Evolutionary conservation across 2,888 invertebrate species (phyloP), one percentile per base, ranked within the genome.

Genomic region (Dryadula phaetusa): DNA sequence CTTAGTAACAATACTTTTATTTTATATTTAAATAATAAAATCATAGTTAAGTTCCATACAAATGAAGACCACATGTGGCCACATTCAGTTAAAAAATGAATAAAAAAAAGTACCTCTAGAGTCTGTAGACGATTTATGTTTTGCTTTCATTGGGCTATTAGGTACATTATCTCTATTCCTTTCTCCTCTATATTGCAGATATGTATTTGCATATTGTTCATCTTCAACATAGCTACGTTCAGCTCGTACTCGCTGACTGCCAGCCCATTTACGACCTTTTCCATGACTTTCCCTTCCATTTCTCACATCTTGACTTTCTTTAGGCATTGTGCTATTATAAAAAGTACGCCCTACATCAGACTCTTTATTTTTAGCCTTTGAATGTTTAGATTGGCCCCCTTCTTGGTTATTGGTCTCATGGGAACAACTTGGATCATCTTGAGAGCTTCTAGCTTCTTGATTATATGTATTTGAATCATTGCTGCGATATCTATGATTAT

Each of bases 141-240:
- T 86, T 62, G 72, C 78, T 71, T 80, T 83, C 34, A 72, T 71
- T 60, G 90, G 89, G 75, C 90, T 90, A 22, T 56, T 56, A 10
- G 81, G 70, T 46, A 75, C 64, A 73, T 78, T 74, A 42, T 85
- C 85, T 46, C 69, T 74, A 49, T 34, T 71, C 69, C 75, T 85
- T 8, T 88, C 86, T 37, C 87, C 85, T 71, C 74, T 84, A 40
- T 79, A 77, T 40, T 84, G 81, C 22, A 82, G 69, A 73, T 91
- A 92, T 28, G 75, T 82, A 72, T 83, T 90, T 20, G 90, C 91
- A 83, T 82, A 91, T 64, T 90, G 87, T 69, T 90, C 92, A 82
- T 92, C 90, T 69, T 92, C 91, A n/a, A 74, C 74, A 68, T 66
- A 75, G 58, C 83, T 84, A 10, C 86, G 80, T 4, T 91, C 90